Evolutionary conservation across 2,888 invertebrate species (phyloP), one percentile per base, ranked within the genome.

Genomic region (Dicroscelio sp.): DNA sequence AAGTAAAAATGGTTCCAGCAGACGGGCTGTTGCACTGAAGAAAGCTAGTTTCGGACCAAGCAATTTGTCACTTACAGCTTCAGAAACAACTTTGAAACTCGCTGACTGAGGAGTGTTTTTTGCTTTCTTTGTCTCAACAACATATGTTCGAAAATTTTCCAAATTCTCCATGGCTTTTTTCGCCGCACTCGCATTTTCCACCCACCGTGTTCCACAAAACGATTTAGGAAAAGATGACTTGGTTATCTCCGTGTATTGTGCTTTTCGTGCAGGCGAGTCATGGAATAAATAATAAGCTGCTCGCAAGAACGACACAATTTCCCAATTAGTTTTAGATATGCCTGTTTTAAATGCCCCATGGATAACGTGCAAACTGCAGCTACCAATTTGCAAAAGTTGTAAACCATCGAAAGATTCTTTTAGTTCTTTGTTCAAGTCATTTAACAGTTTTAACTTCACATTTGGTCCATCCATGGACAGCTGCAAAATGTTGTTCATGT

Each of bases 321-420:
- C 63, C 94, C 95, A 95, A 2, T 85, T 69, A 17, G 92, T 90
- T 73, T 79, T 87, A 25, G 87, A 89, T n/a, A 94, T 89, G 2
- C 94, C 95, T 14, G 94, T 92, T 89, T 95, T 94, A 31, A 96
- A 95, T 23, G 94, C 93, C n/a, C 94, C 94, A 92, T 96, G 94
- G 25, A 95, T 86, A 25, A 93, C 91, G 85, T 96, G 95, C 10
- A 96, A 90, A 71, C 95, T 94, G 71, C 95, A 96, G 58, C 92
- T 93, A 55, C 95, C 95, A 58, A 95, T 89, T 31, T 95, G 91
- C 25, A 96, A 63, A 20, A 95, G 86, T 48, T 80, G 25, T 17
- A 38, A 2, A 75, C 17, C n/a, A n/a, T 85, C 52, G 33, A 20
- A 52, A 8, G 75, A 82, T 63, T 93, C 90, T 75, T 91, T 91